Conservation (phyloP, 2,797 vertebrate species). For the Peromyscus aztecus region DNA sequence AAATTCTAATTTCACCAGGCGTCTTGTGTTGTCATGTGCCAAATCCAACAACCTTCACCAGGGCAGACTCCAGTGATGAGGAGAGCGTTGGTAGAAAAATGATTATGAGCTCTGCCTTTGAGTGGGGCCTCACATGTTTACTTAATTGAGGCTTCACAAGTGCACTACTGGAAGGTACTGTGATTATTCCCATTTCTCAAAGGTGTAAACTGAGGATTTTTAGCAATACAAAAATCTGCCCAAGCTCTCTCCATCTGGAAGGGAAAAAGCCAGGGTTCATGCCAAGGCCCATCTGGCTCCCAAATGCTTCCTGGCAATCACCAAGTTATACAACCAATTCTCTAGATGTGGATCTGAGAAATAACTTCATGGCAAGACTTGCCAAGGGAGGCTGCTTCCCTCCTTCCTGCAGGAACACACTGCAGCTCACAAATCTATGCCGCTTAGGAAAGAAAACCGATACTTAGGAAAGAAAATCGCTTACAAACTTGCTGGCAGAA, state of each 20-base stretch:
- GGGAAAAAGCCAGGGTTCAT: neutral
- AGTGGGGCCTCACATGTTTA: accelerated
- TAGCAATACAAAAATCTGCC: neutral
- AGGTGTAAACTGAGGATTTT: slow-evolving; percentile 36
- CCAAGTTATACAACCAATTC: neutral
- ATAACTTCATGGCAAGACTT: slow-evolving; percentile 15
- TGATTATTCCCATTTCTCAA: slow-evolving; percentile 10
- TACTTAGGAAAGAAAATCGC: slow-evolving; percentile 39
- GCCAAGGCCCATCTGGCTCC: neutral
- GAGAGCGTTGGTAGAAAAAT: neutral
- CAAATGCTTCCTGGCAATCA: neutral
- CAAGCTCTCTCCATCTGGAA: neutral
- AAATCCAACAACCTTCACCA: neutral
- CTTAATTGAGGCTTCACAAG: neutral
- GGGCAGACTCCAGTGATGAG: neutral
- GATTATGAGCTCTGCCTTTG: neutral
- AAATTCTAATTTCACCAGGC: neutral
- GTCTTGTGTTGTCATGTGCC: neutral
- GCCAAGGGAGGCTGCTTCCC: neutral
- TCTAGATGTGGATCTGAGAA: slow-evolving; percentile 57
- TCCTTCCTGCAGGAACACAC: slow-evolving; percentile 21
- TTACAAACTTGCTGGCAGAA: slow-evolving; percentile 46
- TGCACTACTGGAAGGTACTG: accelerated
- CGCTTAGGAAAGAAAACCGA: slow-evolving; percentile 73
- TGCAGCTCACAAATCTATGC: slow-evolving; percentile 61